Conservation (phyloP, 2,888 invertebrate species). For the Automeris io region DNA sequence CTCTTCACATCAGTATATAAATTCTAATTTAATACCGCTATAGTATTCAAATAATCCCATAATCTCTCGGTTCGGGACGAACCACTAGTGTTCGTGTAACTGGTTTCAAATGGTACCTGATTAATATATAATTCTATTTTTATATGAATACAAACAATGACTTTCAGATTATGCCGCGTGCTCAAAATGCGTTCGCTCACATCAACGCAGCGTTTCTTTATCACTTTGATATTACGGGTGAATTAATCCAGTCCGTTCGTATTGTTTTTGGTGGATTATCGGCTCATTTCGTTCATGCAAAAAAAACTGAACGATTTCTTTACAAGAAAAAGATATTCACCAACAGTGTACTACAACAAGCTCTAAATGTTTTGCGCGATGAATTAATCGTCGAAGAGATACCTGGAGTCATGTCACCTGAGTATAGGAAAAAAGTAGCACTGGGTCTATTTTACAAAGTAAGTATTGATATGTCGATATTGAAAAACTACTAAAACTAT, state of each 20-base stretch:
- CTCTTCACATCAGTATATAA: too few species aligned
- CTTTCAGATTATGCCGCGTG: conserved; percentile 81
- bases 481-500: too few species aligned
- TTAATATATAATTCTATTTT: too few species aligned
- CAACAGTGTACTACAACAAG: conserved; percentile 61
- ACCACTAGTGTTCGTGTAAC: too few species aligned
- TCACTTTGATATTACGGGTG: conserved; percentile 53
- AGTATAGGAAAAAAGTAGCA: conserved; percentile 78
- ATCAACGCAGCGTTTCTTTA: conserved; percentile 85
- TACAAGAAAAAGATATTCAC: conserved; percentile 53
- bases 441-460: conserved; percentile 82
- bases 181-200: conserved; percentile 85
- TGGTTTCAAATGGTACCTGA: too few species aligned
- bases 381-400: conserved; percentile 65
- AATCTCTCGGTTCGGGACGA: too few species aligned
- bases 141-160: too few species aligned
- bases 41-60: too few species aligned
- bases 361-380: conserved; percentile 68
- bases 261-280: conserved; percentile 80
- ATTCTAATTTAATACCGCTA: too few species aligned
- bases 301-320: conserved; percentile 71
- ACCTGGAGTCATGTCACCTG: conserved; percentile 76
- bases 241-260: conserved; percentile 57
- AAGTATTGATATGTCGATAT: too few species aligned
- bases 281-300: conserved; percentile 74